Base-by-base conservation (phyloP, 2,797 vertebrate genomes). In the Pangasius mekongensis region DNA sequence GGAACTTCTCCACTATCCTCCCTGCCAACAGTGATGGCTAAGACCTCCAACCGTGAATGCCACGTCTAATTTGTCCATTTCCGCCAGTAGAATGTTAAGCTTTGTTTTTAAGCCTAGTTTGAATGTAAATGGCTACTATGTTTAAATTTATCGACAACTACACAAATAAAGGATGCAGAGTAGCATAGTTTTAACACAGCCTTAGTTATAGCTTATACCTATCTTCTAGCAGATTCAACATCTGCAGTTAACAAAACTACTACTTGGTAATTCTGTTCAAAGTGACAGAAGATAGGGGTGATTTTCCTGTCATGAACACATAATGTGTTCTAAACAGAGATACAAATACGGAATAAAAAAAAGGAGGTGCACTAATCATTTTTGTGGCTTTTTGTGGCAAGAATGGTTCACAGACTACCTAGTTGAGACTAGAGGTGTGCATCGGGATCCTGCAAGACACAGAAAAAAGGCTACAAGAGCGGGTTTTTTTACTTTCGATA, bases 31-130 rank as follows among this genome's bases (percentile, higher is more conserved):
- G 11, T 74, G 60, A 82, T 30, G n/a, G 47, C 83, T 76, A 36
- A 27, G n/a, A 87, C 81, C 81, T 84, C 87, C 83, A 80, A 73
- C 60, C 14, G 11, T 30, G 30, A 54, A 64, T 24, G 73, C 52
- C 87, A 78, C 24, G 73, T 85, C 71, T 54, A 56, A 76, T 76
- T 56, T 43, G 22, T 33, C 33, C 30, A 24, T 52, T 73, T 58
- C n/a, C 0, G 1, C 14, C 49, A 43, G 73, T 0, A 9, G 69
- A 73, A 85, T 58, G 49, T 74, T n/a, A 5, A 16, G 30, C 22
- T 39, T 56, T 58, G 33, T 56, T 73, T 84, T 85, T 58, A n/a
- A 84, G 47, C n/a, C 33, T 83, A 52, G 16, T 66, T 20, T 18
- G 2, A 30, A 18, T 1, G 13, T 13, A 39, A 82, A 83, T 30